A percentile compares a stretch with the other conserved stretches of the same genome.
Evolutionary conservation across 2,113 vertebrate genomes (phyloP).

Genomic region (Bungarus multicinctus): DNA sequence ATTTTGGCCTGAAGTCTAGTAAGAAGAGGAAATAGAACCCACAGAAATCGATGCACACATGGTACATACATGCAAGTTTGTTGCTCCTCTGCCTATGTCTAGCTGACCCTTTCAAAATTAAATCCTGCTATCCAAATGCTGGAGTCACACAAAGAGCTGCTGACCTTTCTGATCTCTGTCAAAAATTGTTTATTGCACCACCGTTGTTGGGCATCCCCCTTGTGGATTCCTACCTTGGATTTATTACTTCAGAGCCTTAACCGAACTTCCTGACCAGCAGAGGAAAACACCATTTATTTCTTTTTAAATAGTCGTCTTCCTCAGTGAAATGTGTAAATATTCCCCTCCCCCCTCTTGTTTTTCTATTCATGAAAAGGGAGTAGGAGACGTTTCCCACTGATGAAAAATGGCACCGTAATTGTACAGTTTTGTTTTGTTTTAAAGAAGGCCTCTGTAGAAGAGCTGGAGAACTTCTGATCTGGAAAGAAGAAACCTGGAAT

Average conservation of each 20-base stretch:
- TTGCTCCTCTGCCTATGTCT: conserved; percentile 23
- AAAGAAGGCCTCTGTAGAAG: background rate
- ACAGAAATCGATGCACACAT: background rate
- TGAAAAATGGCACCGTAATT: conserved; percentile 15
- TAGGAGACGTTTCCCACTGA: background rate
- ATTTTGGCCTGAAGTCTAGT: background rate
- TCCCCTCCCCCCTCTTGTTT: conserved; percentile 20
- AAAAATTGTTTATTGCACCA: conserved; percentile 63
- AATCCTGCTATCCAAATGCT: conserved; percentile 53
- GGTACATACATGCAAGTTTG: background rate
- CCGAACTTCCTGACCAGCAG: conserved; percentile 38
- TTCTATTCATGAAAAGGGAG: background rate
- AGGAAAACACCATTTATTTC: conserved; percentile 53
- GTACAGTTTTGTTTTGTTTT: background rate
- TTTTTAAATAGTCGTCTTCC: conserved; percentile 45
- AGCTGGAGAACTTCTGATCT: background rate
- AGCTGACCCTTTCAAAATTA: conserved; percentile 48
- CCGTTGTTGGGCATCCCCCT: conserved; percentile 49
- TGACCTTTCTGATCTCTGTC: conserved; percentile 64
- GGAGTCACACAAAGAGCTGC: conserved; percentile 45
- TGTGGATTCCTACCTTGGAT: conserved; percentile 45
- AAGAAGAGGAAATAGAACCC: background rate
- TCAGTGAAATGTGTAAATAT: conserved; percentile 44
- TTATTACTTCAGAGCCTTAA: conserved; percentile 53
- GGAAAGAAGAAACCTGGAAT: background rate